phyloP scores from a whole-genome alignment of 2,113 vertebrate genomes.

The Numenius arquata region DNA sequence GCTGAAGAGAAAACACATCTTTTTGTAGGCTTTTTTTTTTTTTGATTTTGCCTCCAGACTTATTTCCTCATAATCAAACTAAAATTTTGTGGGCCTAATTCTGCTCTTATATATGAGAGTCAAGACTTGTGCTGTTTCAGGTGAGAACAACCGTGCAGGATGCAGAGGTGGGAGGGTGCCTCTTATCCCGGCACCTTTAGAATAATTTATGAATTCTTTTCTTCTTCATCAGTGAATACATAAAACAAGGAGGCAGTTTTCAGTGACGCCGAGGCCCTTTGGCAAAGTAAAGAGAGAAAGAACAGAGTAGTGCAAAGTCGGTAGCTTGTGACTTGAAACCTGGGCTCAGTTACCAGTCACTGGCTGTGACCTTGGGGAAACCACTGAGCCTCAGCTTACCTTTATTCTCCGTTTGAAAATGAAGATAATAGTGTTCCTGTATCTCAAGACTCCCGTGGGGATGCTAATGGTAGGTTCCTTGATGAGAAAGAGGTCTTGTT shows the following conservation, averaged over 20 bases:
- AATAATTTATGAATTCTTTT: slow-evolving; percentile 11
- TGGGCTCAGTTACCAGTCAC: not conserved
- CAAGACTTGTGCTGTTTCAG: not conserved
- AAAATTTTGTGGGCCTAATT: not conserved
- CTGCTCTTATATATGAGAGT: not conserved
- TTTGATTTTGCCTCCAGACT: not conserved
- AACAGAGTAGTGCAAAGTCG: not conserved
- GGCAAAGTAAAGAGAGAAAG: not conserved
- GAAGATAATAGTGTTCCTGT: not conserved
- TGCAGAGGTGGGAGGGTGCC: not conserved
- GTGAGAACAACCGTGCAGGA: not conserved
- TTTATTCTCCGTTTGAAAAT: not conserved
- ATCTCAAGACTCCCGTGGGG: not conserved
- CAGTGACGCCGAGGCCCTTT: not conserved
- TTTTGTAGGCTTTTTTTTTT: not conserved
- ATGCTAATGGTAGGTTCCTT: not conserved
- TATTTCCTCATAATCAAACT: not conserved
- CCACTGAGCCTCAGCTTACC: not conserved
- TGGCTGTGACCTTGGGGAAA: not conserved
- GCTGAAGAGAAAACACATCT: not conserved
- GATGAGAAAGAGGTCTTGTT: not conserved
- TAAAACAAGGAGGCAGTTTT: slow-evolving; percentile 20
- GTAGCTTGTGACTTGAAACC: slow-evolving; percentile 18
- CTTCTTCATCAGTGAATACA: not conserved
- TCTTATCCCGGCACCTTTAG: not conserved